Base-by-base conservation (phyloP, 2,113 vertebrate genomes). In the Vulpes ferrilata region DNA sequence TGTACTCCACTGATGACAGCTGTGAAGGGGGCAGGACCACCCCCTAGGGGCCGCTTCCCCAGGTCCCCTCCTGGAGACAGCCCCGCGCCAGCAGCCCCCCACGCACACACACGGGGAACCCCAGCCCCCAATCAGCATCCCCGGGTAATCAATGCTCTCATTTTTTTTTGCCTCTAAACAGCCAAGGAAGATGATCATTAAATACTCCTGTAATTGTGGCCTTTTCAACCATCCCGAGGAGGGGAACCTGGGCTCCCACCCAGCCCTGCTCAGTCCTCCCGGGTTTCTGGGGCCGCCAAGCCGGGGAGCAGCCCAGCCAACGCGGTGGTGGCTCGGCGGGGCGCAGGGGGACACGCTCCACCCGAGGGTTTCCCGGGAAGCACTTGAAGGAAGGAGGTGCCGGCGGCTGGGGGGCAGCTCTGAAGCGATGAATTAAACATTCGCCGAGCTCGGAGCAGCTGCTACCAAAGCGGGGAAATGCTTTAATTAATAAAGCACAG, bases 341-440 rank as follows among this genome's bases (percentile, higher is more conserved):
- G 43, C 6, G 6, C 43, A 43, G 43, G 43, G 43, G 43, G 43
- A 43, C 43, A 43, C 43, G 43, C 1, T 43, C 43, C 43, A 43
- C 43, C 43, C 43, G 43, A 98, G 95, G 96, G 96, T 95, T 98
- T 97, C 97, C 98, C 48, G 5, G 97, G 97, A 98, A 97, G 43
- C 84, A 60, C 96, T 91, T 87, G 90, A 96, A 96, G 87, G 82
- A 88, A 93, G 97, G 93, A 76, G 53, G 62, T 81, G 20, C 9
- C 7, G 78, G 16, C 43, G 71, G 78, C 5, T 17, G 23, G 38
- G 55, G 53, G 57, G 20, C 93, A 32, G 74, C 80, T 76, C 48
- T 2, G 96, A 88, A 88, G 73, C n/a, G 38, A 97, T 96, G 89
- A 97, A 98, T 98, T 98, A 98, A 98, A 98, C 97, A 98, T 98